Evolutionary conservation across 1,140 invertebrate genomes (phyloP).

Genomic region (Epicauta chinensis): DNA sequence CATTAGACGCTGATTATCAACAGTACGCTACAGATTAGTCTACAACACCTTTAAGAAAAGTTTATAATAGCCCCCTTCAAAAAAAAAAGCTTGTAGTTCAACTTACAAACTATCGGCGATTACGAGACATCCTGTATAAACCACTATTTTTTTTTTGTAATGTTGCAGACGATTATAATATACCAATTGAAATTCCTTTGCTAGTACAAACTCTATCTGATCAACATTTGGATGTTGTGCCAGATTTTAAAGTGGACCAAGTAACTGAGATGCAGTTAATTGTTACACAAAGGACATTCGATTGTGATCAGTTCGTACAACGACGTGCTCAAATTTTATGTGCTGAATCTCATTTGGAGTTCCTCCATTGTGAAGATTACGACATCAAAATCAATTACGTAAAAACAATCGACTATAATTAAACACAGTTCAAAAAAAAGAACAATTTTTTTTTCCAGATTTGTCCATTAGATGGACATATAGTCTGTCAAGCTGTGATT

Average conservation of each 20-base stretch:
- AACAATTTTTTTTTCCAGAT: slow-evolving; percentile 31
- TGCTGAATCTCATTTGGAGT: slow-evolving; percentile 35
- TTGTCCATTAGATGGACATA: slow-evolving; percentile 40
- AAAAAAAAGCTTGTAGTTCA: no score
- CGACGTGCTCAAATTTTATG: slow-evolving; percentile 38
- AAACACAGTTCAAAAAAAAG: background rate
- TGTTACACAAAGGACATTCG: slow-evolving; percentile 40
- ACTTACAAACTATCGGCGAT: no score
- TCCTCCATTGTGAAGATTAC: slow-evolving; percentile 41
- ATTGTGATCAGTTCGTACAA: slow-evolving; percentile 42
- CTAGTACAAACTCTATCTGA: slow-evolving; percentile 39
- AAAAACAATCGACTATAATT: slow-evolving; percentile 20
- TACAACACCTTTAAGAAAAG: no score
- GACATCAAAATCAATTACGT: slow-evolving; percentile 41
- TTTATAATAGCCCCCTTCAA: no score
- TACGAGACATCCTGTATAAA: no score
- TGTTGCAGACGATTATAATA: slow-evolving; percentile 41
- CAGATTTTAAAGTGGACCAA: slow-evolving; percentile 36
- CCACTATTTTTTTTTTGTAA: slow-evolving; percentile 5
- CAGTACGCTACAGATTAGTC: no score
- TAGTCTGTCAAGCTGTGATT: slow-evolving; percentile 40
- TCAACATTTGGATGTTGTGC: slow-evolving; percentile 40
- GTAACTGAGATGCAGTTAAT: slow-evolving; percentile 39
- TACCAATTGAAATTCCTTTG: slow-evolving; percentile 40
- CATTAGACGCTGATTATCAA: no score